Conservation (phyloP, 2,797 vertebrate species). For the Aulostomus chinensis region DNA sequence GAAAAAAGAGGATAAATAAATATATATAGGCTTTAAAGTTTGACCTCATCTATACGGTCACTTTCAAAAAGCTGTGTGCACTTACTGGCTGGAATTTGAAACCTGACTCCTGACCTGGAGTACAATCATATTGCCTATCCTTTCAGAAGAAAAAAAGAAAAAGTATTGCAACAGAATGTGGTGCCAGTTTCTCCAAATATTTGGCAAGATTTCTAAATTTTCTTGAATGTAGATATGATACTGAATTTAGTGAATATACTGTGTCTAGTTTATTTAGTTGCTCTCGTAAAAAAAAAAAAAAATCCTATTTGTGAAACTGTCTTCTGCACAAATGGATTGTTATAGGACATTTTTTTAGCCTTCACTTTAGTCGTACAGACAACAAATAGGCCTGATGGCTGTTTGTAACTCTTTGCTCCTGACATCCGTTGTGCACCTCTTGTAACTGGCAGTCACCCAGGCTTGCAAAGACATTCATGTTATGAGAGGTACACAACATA, state of each 20-base stretch:
- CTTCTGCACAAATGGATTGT: too few species aligned
- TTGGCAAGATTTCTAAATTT: slow-evolving; percentile 24
- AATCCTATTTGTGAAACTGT: too few species aligned
- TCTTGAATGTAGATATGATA: slow-evolving; percentile 9
- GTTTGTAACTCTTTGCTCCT: too few species aligned
- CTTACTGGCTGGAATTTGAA: slow-evolving; percentile 61
- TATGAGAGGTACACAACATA: too few species aligned
- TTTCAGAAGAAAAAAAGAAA: slow-evolving; percentile 9
- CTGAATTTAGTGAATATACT: slow-evolving; percentile 19
- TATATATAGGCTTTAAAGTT: slow-evolving; percentile 74
- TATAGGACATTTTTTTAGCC: too few species aligned
- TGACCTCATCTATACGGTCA: slow-evolving; percentile 67
- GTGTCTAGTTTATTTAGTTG: neutral
- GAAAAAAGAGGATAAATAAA: slow-evolving; percentile 55
- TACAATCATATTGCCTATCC: slow-evolving; percentile 48
- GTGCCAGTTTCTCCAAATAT: slow-evolving; percentile 21
- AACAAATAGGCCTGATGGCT: too few species aligned
- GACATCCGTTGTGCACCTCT: too few species aligned
- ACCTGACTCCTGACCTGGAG: slow-evolving; percentile 57
- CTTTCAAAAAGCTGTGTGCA: slow-evolving; percentile 59
- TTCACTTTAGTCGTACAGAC: too few species aligned
- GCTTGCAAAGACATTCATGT: too few species aligned
- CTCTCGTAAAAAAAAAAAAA: too few species aligned
- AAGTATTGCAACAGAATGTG: slow-evolving; percentile 17
- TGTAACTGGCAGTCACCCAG: too few species aligned